Evolutionary conservation across 37 sponge, comb jelly and placozoan genomes (phyloP).

Genomic region (Ianthella basta): DNA sequence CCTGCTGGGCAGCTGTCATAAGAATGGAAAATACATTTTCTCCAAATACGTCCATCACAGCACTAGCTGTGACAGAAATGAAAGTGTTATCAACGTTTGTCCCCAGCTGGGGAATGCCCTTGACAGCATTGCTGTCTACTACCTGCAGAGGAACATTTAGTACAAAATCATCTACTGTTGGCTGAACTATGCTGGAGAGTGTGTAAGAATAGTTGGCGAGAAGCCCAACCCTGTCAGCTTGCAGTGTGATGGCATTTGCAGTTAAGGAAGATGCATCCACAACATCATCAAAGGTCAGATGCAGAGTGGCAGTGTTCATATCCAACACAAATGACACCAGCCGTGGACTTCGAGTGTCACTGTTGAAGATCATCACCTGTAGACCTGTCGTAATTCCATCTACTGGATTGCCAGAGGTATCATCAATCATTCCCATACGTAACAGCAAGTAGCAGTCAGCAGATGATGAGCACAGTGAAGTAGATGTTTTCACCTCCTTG

Average conservation of each 20-base stretch:
- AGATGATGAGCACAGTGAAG: conserved; percentile 23
- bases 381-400: conserved; percentile 14
- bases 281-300: conserved; percentile 69
- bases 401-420: conserved; percentile 45
- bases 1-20: conserved; percentile 52
- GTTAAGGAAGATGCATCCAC: conserved; percentile 42
- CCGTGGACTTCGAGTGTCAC: conserved; percentile 56
- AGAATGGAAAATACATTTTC: conserved; percentile 63
- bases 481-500: conserved; percentile 47
- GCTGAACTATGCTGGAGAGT: conserved; percentile 36
- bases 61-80: conserved; percentile 71
- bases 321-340: conserved; percentile 61
- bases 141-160: conserved; percentile 40
- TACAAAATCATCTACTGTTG: conserved; percentile 46
- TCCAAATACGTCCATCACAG: conserved; percentile 58
- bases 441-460: conserved; percentile 58
- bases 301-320: conserved; percentile 63
- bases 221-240: conserved; percentile 36
- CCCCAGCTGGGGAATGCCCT: conserved; percentile 65
- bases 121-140: conserved; percentile 72
- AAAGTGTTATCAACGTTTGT: conserved; percentile 68
- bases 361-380: conserved; percentile 7
- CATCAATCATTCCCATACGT: conserved; percentile 43
- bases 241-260: conserved; percentile 55
- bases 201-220: conserved; percentile 43